A percentile compares a stretch with the other conserved stretches of the same genome.
Conservation (phyloP, 1,140 invertebrate genomes). For the Aphis gossypii region DNA sequence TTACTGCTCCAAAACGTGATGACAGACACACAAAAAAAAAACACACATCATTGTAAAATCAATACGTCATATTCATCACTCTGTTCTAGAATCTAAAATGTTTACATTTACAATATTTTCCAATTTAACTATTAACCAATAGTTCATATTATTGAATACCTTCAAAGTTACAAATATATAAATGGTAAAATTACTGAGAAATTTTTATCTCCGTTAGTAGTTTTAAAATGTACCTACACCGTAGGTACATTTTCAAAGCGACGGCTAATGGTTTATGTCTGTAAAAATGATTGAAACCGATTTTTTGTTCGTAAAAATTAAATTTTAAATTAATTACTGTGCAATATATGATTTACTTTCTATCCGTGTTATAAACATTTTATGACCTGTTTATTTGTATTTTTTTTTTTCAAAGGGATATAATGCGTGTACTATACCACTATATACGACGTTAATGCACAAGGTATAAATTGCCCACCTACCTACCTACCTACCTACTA, state of each 20-base stretch:
- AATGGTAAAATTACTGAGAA: background rate
- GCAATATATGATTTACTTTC: background rate
- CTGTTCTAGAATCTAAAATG: background rate
- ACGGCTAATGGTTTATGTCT: background rate
- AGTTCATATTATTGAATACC: background rate
- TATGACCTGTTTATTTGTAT: background rate
- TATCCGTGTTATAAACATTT: background rate
- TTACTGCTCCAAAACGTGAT: too few relatives aligned
- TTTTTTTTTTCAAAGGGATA: background rate
- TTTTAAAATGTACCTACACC: background rate
- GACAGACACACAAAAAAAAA: too few relatives aligned
- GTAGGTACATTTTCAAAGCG: background rate
- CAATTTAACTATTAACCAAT: background rate
- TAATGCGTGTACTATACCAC: background rate
- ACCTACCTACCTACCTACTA: background rate
- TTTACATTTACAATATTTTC: background rate
- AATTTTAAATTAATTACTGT: background rate
- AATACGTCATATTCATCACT: too few relatives aligned
- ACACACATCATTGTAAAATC: too few relatives aligned
- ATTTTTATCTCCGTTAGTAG: background rate
- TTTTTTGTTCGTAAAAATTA: slow-evolving; percentile 7
- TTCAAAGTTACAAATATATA: background rate
- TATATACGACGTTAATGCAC: background rate
- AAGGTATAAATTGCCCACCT: background rate
- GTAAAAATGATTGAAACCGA: background rate